Evolutionary conservation across 2,797 vertebrate species (phyloP).

Genomic region (Scolopax bukidnonensis): DNA sequence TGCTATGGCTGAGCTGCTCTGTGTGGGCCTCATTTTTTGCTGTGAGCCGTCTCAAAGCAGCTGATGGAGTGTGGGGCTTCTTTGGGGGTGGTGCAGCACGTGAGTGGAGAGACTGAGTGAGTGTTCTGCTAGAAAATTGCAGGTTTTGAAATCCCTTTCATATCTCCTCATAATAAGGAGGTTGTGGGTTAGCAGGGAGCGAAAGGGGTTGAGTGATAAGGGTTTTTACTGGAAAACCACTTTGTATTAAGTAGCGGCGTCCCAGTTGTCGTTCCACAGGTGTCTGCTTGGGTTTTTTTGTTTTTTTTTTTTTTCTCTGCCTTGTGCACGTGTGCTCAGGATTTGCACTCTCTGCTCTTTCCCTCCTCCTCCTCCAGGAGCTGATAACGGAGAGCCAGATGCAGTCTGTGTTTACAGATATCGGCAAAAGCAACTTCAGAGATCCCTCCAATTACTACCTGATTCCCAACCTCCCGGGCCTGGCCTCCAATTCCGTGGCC

Average conservation of each 20-base stretch:
- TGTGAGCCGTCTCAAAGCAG: neutral
- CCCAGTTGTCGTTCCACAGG: fast-evolving
- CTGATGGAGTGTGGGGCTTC: neutral
- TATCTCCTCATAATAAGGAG: neutral
- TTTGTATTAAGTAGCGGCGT: fast-evolving
- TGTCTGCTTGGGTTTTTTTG: neutral
- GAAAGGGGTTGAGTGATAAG: no score
- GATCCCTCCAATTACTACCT: constrained; percentile 83
- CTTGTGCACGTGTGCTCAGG: neutral
- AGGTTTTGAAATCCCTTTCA: neutral
- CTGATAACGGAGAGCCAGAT: constrained; percentile 89
- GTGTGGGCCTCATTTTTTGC: neutral
- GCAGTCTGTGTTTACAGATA: constrained; percentile 92
- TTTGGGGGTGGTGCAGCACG: neutral
- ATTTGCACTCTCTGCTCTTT: neutral
- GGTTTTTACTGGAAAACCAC: fast-evolving
- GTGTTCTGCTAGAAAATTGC: neutral
- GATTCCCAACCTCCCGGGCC: constrained; percentile 81
- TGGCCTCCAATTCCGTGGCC: constrained; percentile 71
- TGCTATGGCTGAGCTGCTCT: neutral
- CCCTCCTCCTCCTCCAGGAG: constrained; percentile 77
- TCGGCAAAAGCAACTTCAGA: constrained; percentile 87
- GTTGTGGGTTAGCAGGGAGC: neutral
- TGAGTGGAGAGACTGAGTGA: fast-evolving
- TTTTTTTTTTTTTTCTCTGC: neutral